phyloP scores from a whole-genome alignment of 2,797 vertebrate genomes.

The Rousettus madagascariensis region DNA sequence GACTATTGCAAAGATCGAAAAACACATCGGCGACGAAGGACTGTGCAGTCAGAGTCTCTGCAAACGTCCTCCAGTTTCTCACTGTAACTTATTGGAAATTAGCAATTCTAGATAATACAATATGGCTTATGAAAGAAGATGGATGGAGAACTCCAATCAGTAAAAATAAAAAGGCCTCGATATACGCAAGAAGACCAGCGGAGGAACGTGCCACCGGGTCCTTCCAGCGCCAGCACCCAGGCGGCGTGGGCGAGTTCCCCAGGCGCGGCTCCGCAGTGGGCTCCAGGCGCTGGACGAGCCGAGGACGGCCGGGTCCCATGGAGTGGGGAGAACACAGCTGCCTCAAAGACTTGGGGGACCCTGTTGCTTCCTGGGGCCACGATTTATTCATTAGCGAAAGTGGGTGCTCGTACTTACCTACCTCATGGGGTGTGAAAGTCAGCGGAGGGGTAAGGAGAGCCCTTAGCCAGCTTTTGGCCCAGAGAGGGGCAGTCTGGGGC shows the following conservation, averaged over 20 bases:
- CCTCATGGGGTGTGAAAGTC: neutral
- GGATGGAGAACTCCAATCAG: neutral
- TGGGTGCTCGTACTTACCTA: neutral
- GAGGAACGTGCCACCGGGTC: fast-evolving
- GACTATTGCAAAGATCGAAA: neutral
- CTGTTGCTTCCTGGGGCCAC: neutral
- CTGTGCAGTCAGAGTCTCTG: neutral
- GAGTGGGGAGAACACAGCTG: neutral
- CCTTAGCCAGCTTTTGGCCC: neutral
- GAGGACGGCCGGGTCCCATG: neutral
- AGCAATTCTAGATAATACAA: neutral
- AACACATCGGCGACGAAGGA: neutral
- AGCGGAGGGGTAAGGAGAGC: neutral
- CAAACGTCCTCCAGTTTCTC: neutral
- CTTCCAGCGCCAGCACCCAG: neutral
- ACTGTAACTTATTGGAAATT: neutral
- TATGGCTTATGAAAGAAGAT: neutral
- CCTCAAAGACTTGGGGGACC: neutral
- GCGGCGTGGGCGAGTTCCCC: fast-evolving
- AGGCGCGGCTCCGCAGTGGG: neutral
- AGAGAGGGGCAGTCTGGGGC: neutral
- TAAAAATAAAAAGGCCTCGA: neutral
- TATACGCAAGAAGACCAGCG: neutral
- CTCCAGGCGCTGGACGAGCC: neutral
- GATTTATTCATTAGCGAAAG: neutral